A percentile compares a stretch with the other conserved stretches of the same genome.
Evolutionary conservation across 1,140 invertebrate species (phyloP).

Genomic region (Anoplolepis gracilipes): DNA sequence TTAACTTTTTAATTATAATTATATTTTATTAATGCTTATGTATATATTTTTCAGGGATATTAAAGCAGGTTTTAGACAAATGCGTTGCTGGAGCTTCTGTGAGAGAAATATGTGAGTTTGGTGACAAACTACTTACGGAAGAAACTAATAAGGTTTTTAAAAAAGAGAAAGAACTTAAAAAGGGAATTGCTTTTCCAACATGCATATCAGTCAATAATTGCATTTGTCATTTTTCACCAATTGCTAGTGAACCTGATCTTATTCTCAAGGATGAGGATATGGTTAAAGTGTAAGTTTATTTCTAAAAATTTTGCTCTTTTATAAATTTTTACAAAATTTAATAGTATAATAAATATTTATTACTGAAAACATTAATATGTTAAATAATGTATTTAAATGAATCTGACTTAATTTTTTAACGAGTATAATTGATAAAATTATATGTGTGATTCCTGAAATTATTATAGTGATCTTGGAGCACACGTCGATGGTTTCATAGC

Average conservation of each 20-base stretch:
- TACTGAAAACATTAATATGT: neutral
- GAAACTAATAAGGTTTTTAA: slow-evolving; percentile 99
- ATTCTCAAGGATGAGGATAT: slow-evolving; percentile 96
- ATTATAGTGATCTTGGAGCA: slow-evolving; percentile 96
- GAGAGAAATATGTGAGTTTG: slow-evolving; percentile 96
- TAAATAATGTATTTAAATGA: neutral
- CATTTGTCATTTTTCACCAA: slow-evolving; percentile 99
- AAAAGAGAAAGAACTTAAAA: slow-evolving; percentile 99
- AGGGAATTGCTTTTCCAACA: slow-evolving; percentile 99
- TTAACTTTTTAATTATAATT: neutral
- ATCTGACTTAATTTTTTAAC: neutral
- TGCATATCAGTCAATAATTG: slow-evolving; percentile 99
- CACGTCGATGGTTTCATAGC: slow-evolving; percentile 99
- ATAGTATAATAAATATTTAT: neutral
- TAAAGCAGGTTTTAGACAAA: slow-evolving; percentile 95
- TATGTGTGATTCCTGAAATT: too few species aligned
- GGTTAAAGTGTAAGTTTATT: slow-evolving; percentile 96
- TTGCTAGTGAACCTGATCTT: slow-evolving; percentile 96
- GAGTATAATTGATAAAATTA: slow-evolving; percentile 15
- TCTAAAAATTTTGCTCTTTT: neutral
- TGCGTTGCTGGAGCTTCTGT: slow-evolving; percentile 95
- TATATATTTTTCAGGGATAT: slow-evolving; percentile 89
- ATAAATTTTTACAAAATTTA: neutral
- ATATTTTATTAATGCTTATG: neutral
- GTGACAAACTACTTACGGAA: slow-evolving; percentile 95